phyloP scores from a whole-genome alignment of 2,888 invertebrate species.

The Campoplex nolae region DNA sequence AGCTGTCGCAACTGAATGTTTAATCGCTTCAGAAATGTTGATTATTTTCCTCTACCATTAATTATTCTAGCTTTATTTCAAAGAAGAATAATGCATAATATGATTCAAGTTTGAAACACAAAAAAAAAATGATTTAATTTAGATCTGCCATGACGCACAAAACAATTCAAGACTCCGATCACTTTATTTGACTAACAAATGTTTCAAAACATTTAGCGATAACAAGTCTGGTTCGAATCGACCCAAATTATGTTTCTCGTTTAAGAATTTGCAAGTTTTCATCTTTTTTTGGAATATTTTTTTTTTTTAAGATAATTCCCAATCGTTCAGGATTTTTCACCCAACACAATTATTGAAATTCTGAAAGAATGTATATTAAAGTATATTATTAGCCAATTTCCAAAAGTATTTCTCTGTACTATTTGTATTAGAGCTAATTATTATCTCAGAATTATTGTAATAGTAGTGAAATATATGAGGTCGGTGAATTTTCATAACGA shows the following conservation, averaged over 20 bases:
- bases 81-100: background rate
- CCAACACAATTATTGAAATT: too few species aligned
- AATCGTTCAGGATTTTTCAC: too few species aligned
- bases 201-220: background rate
- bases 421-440: too few species aligned
- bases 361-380: too few species aligned
- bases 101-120: background rate
- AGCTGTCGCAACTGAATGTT: slow-evolving; percentile 23
- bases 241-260: background rate
- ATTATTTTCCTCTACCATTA: too few species aligned
- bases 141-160: background rate
- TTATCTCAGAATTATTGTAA: too few species aligned
- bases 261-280: background rate
- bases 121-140: too few species aligned
- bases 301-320: background rate
- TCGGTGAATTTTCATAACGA: too few species aligned
- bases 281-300: background rate
- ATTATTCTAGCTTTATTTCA: background rate
- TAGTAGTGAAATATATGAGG: too few species aligned
- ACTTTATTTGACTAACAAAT: background rate
- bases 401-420: too few species aligned
- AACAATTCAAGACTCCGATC: background rate
- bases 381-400: too few species aligned
- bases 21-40: background rate
- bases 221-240: background rate